Conservation (phyloP, 2,888 invertebrate genomes). For the Parnassius glacialis region DNA sequence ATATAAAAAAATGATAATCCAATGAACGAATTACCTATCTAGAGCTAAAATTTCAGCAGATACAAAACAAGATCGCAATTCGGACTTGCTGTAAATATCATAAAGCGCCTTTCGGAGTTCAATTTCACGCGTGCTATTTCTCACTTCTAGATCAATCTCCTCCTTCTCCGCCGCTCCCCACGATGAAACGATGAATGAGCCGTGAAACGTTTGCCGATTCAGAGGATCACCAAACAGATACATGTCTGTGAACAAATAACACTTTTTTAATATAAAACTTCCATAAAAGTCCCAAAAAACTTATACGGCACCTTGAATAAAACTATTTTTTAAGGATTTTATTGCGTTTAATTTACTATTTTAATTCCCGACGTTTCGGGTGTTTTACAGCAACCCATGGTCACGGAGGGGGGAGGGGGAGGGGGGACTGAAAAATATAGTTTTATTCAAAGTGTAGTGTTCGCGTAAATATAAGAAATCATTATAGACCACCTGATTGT, state of each 20-base stretch:
- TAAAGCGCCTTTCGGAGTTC: conserved; percentile 89
- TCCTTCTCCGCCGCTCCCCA: conserved; percentile 84
- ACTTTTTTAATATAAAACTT: not conserved
- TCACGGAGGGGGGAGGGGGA: no score
- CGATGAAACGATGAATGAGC: conserved; percentile 89
- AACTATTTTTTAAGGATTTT: no score
- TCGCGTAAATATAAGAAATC: no score
- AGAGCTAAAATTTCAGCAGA: conserved; percentile 91
- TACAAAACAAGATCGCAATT: conserved; percentile 87
- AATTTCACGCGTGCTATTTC: conserved; percentile 87
- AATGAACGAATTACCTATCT: conserved; percentile 84
- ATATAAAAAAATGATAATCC: not conserved
- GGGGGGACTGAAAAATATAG: no score
- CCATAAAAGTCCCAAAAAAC: no score
- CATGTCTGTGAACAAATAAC: conserved; percentile 81
- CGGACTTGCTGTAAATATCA: conserved; percentile 86
- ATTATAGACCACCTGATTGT: no score
- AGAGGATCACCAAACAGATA: conserved; percentile 86
- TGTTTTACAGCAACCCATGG: no score
- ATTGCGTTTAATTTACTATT: no score
- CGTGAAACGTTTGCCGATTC: conserved; percentile 91
- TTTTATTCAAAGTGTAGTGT: no score
- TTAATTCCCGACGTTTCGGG: no score
- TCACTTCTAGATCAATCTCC: conserved; percentile 83
- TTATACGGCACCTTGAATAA: no score